Base-by-base conservation (phyloP, 2,797 vertebrate species). In the Corythornis leucogaster region DNA sequence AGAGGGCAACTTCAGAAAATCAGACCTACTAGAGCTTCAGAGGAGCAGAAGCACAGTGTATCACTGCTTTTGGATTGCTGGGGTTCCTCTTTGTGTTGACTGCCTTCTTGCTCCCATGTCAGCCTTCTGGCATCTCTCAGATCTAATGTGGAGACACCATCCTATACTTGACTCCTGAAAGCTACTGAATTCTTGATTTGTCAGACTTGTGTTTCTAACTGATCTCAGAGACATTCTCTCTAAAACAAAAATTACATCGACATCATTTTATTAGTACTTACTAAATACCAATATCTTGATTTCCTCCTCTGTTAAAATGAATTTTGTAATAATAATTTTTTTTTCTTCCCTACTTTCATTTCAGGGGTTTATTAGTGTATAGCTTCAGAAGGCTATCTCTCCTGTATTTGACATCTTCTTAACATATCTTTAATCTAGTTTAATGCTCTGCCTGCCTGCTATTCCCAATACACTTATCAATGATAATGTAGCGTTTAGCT, bases 361-460 rank as follows among this genome's bases (percentile, higher is more conserved):
- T 85, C 61, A 61, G 28, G 64, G 25, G 48, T 86, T 94, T 89
- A 54, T 93, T 87, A 94, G 71, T 53, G 18, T 67, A 85, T 20
- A 89, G 24, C 79, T 94, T 42, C 66, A 69, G 89, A 94, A 78
- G 51, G 15, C 53, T 85, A 95, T 95, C 92, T 93, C 15, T 40
- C 40, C 40, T 87, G 55, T 69, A 71, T 93, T 67, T 88, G 79
- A 76, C 59, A 88, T 89, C 57, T 80, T 91, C 80, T 75, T 93
- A 91, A 90, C 92, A 62, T 78, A 61, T 57, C 81, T 95, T 92
- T 89, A 96, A 91, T 40, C 35, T 88, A 30, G 11, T 89, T 64
- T 90, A 95, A 87, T 81, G 76, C 26, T 87, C 46, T 90, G 64
- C 19, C 51, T 93, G 82, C 64, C 50, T 70, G 64, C 67, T 77